phyloP scores from a whole-genome alignment of 2,797 vertebrate genomes.

The Phalanger gymnotis region DNA sequence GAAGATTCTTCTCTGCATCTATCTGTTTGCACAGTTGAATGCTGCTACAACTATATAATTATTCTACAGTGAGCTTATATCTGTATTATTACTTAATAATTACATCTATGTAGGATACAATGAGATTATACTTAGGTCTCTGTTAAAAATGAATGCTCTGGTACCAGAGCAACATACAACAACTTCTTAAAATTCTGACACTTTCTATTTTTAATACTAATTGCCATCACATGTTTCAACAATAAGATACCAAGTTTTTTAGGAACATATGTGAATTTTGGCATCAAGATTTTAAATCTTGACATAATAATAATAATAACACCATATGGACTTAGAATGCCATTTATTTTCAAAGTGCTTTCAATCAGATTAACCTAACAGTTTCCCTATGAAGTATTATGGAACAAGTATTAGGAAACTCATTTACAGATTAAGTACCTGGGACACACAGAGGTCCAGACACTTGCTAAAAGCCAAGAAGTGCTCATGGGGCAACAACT shows the following conservation, averaged over 20 bases:
- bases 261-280: conserved; percentile 3
- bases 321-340: conserved; percentile 31
- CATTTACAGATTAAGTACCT: conserved; percentile 16
- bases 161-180: conserved; percentile 27
- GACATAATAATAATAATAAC: conserved; percentile 37
- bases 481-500: neutral
- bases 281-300: conserved; percentile 55
- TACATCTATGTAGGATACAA: conserved; percentile 25
- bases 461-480: neutral
- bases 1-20: conserved; percentile 61
- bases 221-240: conserved; percentile 56
- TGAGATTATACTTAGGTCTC: conserved; percentile 54
- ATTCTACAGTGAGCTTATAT: conserved; percentile 55
- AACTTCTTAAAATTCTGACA: conserved; percentile 57
- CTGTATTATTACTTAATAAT: conserved; percentile 69
- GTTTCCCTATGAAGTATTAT: conserved; percentile 3
- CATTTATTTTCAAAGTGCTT: conserved; percentile 54
- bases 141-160: conserved; percentile 59
- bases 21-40: conserved; percentile 59
- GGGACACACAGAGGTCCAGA: neutral
- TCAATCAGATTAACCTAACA: conserved; percentile 20
- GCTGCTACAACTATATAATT: conserved; percentile 53
- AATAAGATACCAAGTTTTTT: conserved; percentile 46
- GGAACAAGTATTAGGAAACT: neutral
- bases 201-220: conserved; percentile 56